Evolutionary conservation across 2,888 invertebrate genomes (phyloP).

Genomic region (Zaprionus bogoriensis): DNA sequence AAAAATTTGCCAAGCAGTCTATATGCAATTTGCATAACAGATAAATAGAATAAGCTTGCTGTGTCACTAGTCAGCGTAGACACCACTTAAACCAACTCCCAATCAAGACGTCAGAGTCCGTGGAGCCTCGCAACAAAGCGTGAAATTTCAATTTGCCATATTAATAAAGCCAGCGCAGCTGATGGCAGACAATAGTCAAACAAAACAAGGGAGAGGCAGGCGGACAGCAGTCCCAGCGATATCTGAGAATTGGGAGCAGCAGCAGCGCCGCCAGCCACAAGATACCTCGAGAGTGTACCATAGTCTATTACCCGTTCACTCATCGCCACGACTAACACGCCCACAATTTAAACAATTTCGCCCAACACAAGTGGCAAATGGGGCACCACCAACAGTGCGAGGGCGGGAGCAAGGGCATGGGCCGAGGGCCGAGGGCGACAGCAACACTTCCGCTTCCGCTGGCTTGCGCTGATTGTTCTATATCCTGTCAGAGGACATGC

Average conservation of each 20-base stretch:
- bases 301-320: neutral
- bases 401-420: neutral
- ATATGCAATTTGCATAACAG: too few relatives aligned
- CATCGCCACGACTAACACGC: conserved; percentile 45
- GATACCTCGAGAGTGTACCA: too few relatives aligned
- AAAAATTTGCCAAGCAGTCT: too few relatives aligned
- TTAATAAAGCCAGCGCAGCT: conserved; percentile 63
- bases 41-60: too few relatives aligned
- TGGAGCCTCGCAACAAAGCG: conserved; percentile 44
- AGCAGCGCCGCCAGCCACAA: conserved; percentile 29
- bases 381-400: conserved; percentile 20
- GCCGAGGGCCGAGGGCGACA: conserved; percentile 13
- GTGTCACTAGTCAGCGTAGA: too few relatives aligned
- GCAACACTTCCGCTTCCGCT: conserved; percentile 79
- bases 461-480: conserved; percentile 81
- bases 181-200: conserved; percentile 42
- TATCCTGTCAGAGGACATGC: conserved; percentile 78
- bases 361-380: neutral
- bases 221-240: conserved; percentile 1
- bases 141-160: conserved; percentile 74
- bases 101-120: conserved; percentile 19
- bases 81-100: neutral
- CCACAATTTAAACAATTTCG: conserved; percentile 69
- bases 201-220: conserved; percentile 27
- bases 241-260: neutral